Conservation (phyloP, 2,113 vertebrate species). For the Alligator mississippiensis region DNA sequence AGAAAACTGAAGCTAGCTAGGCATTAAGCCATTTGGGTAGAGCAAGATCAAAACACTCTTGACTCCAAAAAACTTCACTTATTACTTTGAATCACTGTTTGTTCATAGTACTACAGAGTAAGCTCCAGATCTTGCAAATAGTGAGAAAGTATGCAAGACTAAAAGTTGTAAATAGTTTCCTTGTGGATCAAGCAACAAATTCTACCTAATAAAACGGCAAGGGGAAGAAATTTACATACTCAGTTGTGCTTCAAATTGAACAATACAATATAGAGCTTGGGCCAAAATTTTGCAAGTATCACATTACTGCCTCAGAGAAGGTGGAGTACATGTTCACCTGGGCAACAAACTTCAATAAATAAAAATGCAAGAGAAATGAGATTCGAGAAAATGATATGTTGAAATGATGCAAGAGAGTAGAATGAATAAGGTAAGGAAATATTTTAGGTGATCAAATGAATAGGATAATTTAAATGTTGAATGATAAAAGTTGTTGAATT, state of each 20-base stretch:
- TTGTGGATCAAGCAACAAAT: neutral
- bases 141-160: neutral
- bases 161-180: neutral
- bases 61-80: rapidly evolving
- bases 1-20: neutral
- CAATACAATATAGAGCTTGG: neutral
- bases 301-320: neutral
- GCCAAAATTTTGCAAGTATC: neutral
- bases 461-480: neutral
- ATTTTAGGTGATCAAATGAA: neutral
- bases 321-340: neutral
- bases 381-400: neutral
- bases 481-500: neutral
- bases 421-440: neutral
- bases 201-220: neutral
- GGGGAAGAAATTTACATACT: neutral
- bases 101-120: neutral
- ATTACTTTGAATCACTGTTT: neutral
- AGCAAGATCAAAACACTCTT: neutral
- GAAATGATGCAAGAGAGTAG: neutral
- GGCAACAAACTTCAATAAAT: neutral
- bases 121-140: neutral
- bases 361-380: neutral
- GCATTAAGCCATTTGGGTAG: neutral
- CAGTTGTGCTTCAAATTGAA: neutral